Evolutionary conservation across 2,797 vertebrate species (phyloP).

Genomic region (Phaenicophaeus curvirostris): DNA sequence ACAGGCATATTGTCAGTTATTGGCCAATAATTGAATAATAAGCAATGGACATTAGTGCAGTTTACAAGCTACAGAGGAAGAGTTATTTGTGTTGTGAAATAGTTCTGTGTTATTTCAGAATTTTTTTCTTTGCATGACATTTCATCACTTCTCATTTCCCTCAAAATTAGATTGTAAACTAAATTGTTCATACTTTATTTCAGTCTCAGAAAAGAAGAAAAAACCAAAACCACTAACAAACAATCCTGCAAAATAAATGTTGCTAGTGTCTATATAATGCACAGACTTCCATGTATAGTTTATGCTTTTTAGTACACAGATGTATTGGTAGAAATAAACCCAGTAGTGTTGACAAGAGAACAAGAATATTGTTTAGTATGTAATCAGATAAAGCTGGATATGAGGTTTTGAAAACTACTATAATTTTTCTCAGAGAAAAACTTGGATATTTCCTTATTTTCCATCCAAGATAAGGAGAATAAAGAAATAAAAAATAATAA

Average conservation of each 20-base stretch:
- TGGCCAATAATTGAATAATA: slow-evolving; percentile 34
- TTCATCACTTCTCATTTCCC: slow-evolving; percentile 68
- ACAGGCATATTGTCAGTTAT: background rate
- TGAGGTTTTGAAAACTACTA: background rate
- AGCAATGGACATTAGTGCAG: background rate
- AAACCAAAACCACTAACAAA: background rate
- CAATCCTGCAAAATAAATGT: background rate
- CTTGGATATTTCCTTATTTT: background rate
- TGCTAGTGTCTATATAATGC: background rate
- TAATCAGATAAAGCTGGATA: background rate
- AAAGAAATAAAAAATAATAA: background rate
- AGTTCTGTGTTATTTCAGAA: slow-evolving; percentile 60
- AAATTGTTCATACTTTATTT: slow-evolving; percentile 49
- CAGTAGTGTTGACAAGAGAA: background rate
- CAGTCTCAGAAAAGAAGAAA: background rate
- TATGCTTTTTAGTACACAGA: background rate
- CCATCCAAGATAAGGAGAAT: background rate
- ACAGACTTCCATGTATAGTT: background rate
- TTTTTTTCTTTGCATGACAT: slow-evolving; percentile 44
- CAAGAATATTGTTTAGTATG: background rate
- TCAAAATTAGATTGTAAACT: slow-evolving; percentile 61
- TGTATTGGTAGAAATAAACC: background rate
- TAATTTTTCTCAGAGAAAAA: background rate
- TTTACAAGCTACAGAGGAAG: background rate
- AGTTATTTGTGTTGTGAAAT: slow-evolving; percentile 20